Percentiles rank a stretch among this genome's conserved stretches.
Evolutionary conservation across 30 jellyfish, hydroid and myxozoan genomes (phyloP).

Genomic region (Chironex yamaguchii): DNA sequence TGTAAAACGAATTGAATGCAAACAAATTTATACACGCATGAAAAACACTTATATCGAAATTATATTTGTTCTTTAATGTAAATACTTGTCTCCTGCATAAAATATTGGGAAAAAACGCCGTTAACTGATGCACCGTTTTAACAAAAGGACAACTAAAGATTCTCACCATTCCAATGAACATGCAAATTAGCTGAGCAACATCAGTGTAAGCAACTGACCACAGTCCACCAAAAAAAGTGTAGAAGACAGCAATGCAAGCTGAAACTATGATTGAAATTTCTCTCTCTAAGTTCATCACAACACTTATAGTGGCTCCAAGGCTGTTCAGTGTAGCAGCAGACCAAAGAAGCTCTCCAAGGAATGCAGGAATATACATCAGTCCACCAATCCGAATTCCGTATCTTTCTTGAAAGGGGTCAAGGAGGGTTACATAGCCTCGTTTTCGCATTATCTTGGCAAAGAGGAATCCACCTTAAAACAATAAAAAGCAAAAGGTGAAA

Average conservation of each 20-base stretch:
- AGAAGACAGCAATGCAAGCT: constrained; percentile 97
- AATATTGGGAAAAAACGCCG: background rate
- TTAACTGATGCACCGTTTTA: too few species aligned
- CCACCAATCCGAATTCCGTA: constrained; percentile 97
- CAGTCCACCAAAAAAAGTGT: constrained; percentile 98
- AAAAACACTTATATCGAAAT: too few species aligned
- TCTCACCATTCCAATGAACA: constrained; percentile 98
- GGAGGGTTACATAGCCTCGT: constrained; percentile 95
- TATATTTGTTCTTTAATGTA: too few species aligned
- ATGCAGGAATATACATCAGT: constrained; percentile 96
- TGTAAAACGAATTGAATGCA: too few species aligned
- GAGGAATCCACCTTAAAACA: constrained; percentile 86
- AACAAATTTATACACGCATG: too few species aligned
- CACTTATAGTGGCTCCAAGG: constrained; percentile 97
- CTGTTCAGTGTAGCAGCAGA: constrained; percentile 98
- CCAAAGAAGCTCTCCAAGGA: constrained; percentile 98
- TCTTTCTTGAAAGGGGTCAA: constrained; percentile 98
- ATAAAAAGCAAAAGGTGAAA: background rate
- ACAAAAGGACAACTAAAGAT: background rate
- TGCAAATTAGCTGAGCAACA: constrained; percentile 97
- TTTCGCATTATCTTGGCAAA: constrained; percentile 98
- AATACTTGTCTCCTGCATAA: too few species aligned
- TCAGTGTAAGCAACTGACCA: constrained; percentile 99
- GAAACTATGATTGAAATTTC: constrained; percentile 84
- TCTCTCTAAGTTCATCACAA: constrained; percentile 73